Evolutionary conservation across 2,797 vertebrate genomes (phyloP).

Genomic region (Cuculus canorus): DNA sequence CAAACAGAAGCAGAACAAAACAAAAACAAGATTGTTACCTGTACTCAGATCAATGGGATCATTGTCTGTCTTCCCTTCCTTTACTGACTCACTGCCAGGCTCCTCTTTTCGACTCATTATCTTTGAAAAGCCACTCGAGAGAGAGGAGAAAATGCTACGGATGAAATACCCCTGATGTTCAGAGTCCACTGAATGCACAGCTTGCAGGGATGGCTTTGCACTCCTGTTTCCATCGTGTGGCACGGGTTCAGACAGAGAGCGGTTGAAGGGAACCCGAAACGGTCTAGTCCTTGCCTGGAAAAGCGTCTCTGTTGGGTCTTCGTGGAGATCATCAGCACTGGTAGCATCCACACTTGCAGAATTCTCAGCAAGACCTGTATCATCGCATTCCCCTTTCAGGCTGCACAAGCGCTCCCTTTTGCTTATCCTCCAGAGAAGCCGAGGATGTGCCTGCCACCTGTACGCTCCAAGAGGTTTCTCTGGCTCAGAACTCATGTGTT

Average conservation of each 20-base stretch:
- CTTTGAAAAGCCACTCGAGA: constrained; percentile 76
- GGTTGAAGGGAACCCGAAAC: constrained; percentile 63
- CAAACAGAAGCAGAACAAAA: neutral
- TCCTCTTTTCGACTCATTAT: constrained; percentile 72
- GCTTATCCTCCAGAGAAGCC: constrained; percentile 48
- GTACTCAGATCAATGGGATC: neutral
- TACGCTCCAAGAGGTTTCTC: constrained; percentile 53
- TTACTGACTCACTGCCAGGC: constrained; percentile 11
- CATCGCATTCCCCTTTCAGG: neutral
- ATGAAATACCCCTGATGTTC: constrained; percentile 68
- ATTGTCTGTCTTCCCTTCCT: neutral
- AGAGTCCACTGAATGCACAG: constrained; percentile 25
- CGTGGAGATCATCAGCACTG: neutral
- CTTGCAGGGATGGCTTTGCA: neutral
- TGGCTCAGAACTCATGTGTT: constrained; percentile 26
- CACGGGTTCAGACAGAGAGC: constrained; percentile 77
- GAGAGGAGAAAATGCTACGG: constrained; percentile 75
- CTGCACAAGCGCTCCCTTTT: constrained; percentile 30
- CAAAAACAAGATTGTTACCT: constrained; percentile 41
- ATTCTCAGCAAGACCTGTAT: neutral
- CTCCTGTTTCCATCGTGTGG: neutral
- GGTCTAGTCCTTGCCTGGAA: neutral
- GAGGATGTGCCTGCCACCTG: constrained; percentile 68
- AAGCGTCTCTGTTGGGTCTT: neutral
- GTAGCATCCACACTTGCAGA: neutral